A percentile compares a stretch with the other conserved stretches of the same genome.
phyloP scores from a whole-genome alignment of 2,797 vertebrate genomes.

The Typhlichthys eigenmanni region DNA sequence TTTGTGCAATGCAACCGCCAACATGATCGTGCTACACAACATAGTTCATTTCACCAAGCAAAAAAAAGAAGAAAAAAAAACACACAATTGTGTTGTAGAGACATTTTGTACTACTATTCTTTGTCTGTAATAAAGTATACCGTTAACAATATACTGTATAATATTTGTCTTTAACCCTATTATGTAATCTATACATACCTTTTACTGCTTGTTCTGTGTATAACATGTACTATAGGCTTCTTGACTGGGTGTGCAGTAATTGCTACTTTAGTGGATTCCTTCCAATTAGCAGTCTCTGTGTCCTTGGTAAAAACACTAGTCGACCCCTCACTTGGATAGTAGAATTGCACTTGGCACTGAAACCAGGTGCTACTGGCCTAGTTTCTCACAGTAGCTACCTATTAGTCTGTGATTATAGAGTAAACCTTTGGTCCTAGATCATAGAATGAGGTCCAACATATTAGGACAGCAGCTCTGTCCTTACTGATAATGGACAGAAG shows the following conservation, averaged over 20 bases:
- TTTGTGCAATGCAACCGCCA: background rate
- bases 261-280: slow-evolving; percentile 23
- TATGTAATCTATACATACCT: background rate
- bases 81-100: background rate
- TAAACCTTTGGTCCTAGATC: slow-evolving; percentile 31
- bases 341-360: slow-evolving; percentile 29
- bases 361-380: slow-evolving; percentile 61
- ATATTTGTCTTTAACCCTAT: too few species aligned
- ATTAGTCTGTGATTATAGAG: slow-evolving; percentile 52
- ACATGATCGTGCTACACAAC: too few species aligned
- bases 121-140: too few species aligned
- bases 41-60: background rate
- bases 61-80: background rate
- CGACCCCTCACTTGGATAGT: background rate
- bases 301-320: background rate
- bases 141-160: too few species aligned
- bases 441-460: slow-evolving; percentile 43
- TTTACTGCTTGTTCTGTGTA: slow-evolving; percentile 31
- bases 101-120: slow-evolving; percentile 9
- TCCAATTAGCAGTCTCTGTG: slow-evolving; percentile 5
- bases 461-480: slow-evolving; percentile 43
- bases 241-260: slow-evolving; percentile 24
- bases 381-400: slow-evolving; percentile 49
- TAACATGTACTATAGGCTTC: background rate
- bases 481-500: slow-evolving; percentile 32